These are phyloP conservation scores for Melinopterus prodromus DNA, from an alignment of 2,888 invertebrate species.

Conservation along the genomic window DNA sequence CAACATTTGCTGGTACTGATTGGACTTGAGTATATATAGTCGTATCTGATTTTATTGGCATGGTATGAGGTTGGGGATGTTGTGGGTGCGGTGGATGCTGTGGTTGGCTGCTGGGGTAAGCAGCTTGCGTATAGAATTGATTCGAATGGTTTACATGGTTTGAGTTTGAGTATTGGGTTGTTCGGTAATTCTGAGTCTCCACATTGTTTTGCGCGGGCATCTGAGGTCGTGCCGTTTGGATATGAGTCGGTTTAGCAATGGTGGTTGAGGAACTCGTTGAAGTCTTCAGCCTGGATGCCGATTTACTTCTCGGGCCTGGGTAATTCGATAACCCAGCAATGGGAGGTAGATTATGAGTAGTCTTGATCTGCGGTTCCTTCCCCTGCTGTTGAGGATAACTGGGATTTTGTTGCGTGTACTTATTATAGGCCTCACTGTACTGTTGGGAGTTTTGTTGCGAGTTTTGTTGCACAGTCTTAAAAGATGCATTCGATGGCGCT, in stretches of 20 bases:
- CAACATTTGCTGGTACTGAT: conserved; percentile 38
- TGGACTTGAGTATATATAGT: conserved; percentile 7
- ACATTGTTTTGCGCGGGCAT: not conserved
- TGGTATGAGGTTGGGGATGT: conserved; percentile 36
- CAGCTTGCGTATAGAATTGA: not conserved
- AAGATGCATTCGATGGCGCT: conserved; percentile 26
- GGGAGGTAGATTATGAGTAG: conserved; percentile 64
- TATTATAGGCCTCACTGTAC: conserved; percentile 7
- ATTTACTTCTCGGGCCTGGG: conserved; percentile 58
- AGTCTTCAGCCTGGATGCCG: not conserved
- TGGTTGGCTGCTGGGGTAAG: conserved; percentile 27
- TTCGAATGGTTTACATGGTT: not conserved
- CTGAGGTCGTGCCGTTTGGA: conserved; percentile 27
- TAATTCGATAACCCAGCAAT: conserved; percentile 63
- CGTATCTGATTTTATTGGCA: not conserved
- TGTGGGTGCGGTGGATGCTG: conserved; percentile 38
- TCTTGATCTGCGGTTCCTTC: conserved; percentile 45
- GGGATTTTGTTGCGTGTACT: conserved; percentile 27
- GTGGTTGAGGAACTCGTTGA: not conserved
- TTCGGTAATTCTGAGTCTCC: not conserved
- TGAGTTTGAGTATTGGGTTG: not conserved
- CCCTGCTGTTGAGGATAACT: conserved; percentile 38
- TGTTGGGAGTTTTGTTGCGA: conserved; percentile 7
- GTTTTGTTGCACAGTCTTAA: conserved; percentile 27
- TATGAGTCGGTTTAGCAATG: conserved; percentile 10